Evolutionary conservation across 2,888 invertebrate species (phyloP).

Genomic region (Dolichopus griseipennis): DNA sequence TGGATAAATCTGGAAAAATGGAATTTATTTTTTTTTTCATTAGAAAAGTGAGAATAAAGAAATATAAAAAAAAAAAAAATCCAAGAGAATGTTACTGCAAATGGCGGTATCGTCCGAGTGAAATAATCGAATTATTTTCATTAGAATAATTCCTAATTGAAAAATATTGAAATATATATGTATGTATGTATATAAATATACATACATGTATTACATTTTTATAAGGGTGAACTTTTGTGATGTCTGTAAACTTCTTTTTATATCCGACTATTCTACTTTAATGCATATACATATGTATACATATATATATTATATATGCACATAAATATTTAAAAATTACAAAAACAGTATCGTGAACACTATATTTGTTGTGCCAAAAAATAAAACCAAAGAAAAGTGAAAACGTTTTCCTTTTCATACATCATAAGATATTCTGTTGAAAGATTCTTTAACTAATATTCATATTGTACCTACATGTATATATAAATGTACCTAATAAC

Average conservation of each 20-base stretch:
- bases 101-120: conserved; percentile 35
- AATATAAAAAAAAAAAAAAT: not conserved
- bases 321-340: too few relatives aligned
- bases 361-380: too few relatives aligned
- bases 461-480: too few relatives aligned
- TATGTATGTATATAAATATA: not conserved
- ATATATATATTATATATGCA: too few relatives aligned
- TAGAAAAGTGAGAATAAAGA: not conserved
- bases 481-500: too few relatives aligned
- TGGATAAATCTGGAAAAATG: not conserved
- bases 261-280: too few relatives aligned
- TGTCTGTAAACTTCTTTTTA: not conserved
- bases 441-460: too few relatives aligned
- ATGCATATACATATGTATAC: too few relatives aligned
- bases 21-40: not conserved
- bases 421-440: too few relatives aligned
- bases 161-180: conserved; percentile 42
- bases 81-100: not conserved
- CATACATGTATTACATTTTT: not conserved
- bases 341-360: too few relatives aligned
- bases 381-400: too few relatives aligned
- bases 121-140: conserved; percentile 46
- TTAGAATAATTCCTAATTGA: conserved; percentile 46
- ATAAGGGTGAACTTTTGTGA: not conserved
- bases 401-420: too few relatives aligned